phyloP scores from a whole-genome alignment of 2,113 vertebrate genomes.

The Peucedramus taeniatus region DNA sequence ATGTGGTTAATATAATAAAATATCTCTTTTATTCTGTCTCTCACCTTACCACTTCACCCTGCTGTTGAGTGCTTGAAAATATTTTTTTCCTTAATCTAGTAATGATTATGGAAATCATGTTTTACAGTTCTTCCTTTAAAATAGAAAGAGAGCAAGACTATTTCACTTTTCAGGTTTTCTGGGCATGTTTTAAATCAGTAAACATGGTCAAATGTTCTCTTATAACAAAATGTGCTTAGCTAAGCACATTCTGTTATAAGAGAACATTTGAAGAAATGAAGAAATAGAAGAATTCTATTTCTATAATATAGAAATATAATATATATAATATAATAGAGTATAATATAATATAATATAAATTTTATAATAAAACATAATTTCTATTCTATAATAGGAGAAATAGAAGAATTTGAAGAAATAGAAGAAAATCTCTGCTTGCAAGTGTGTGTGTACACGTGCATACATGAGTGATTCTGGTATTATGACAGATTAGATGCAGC shows the following conservation, averaged over 20 bases:
- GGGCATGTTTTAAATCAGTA: neutral
- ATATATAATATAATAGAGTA: too few relatives aligned
- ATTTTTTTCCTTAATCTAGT: neutral
- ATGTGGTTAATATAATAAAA: slow-evolving; percentile 16
- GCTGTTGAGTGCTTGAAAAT: neutral
- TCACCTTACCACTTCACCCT: neutral
- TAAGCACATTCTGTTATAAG: neutral
- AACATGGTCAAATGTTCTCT: neutral
- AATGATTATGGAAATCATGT: neutral
- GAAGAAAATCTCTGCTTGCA: neutral
- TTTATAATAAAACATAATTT: too few relatives aligned
- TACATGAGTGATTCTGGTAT: neutral
- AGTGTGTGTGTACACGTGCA: fast-evolving
- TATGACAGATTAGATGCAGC: neutral
- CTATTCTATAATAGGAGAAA: too few relatives aligned
- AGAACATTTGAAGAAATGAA: too few relatives aligned
- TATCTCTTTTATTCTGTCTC: neutral
- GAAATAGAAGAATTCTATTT: too few relatives aligned
- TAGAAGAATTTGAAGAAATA: too few relatives aligned
- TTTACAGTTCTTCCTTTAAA: neutral
- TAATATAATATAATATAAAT: too few relatives aligned
- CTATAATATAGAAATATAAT: too few relatives aligned
- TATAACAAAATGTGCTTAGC: neutral
- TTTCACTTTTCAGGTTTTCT: neutral
- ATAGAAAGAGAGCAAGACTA: neutral